Conservation (phyloP, 2,797 vertebrate genomes). For the Sebastes trivittatus region DNA sequence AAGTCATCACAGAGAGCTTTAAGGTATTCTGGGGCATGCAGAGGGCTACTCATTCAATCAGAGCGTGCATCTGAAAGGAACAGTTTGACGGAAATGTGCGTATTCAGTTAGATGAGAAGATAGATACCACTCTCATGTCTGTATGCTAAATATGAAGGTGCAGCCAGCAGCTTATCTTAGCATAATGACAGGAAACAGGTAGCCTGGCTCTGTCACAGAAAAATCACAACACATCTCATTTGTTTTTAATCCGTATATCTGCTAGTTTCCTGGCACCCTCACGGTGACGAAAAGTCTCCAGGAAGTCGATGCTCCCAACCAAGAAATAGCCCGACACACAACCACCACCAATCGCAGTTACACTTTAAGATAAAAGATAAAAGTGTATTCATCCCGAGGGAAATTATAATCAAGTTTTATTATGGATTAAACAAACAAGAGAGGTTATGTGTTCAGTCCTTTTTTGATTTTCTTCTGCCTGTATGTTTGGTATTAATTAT, state of each 20-base stretch:
- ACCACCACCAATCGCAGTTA: fast-evolving
- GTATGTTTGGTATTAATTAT: not conserved
- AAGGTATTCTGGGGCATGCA: not conserved
- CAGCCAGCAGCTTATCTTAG: not conserved
- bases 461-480: not conserved
- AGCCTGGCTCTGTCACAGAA: not conserved
- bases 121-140: not conserved
- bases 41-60: not conserved
- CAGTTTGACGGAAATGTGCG: not conserved
- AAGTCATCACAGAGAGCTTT: not conserved
- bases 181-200: no score
- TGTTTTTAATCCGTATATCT: not conserved
- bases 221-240: not conserved
- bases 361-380: not conserved
- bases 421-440: not conserved
- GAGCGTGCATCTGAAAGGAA: not conserved
- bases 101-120: not conserved
- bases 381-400: not conserved
- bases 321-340: not conserved
- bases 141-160: not conserved
- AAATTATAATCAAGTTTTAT: not conserved
- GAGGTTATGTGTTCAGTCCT: not conserved
- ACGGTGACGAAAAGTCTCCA: not conserved
- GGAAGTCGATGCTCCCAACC: no score
- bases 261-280: not conserved